These are phyloP conservation scores for Lottia scabra DNA, from an alignment of 2,888 invertebrate species.

Conservation along the genomic window DNA sequence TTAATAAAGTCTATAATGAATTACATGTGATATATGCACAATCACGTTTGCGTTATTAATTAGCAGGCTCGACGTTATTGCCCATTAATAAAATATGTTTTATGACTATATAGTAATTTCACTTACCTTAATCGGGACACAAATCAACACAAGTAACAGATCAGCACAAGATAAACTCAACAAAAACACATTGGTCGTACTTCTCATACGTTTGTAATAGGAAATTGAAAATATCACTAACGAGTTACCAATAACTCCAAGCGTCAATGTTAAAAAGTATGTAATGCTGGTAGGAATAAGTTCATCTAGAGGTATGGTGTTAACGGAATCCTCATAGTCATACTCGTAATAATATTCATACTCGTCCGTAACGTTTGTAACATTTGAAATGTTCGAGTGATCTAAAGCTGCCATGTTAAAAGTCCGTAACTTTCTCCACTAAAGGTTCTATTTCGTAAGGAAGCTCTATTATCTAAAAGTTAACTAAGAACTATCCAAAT, in stretches of 20 bases:
- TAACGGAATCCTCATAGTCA: slow-evolving; percentile 69
- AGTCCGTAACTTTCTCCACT: not conserved
- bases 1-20: no score
- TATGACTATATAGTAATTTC: not conserved
- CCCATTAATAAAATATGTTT: no score
- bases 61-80: no score
- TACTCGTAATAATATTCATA: slow-evolving; percentile 64
- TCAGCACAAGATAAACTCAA: slow-evolving; percentile 78
- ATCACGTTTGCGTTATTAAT: no score
- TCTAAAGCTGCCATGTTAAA: not conserved
- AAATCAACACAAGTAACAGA: slow-evolving; percentile 77
- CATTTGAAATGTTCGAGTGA: not conserved
- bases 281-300: slow-evolving; percentile 73
- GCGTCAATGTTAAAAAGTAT: slow-evolving; percentile 74
- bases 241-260: slow-evolving; percentile 75
- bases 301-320: slow-evolving; percentile 72
- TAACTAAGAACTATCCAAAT: no score
- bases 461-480: no score
- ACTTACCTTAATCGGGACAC: slow-evolving; percentile 79
- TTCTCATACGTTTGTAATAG: slow-evolving; percentile 73
- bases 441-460: not conserved
- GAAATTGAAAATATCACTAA: slow-evolving; percentile 74
- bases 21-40: no score
- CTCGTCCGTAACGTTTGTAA: slow-evolving; percentile 11
- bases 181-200: slow-evolving; percentile 77